Conservation (phyloP, 2,888 invertebrate species). For the Tipula unca region DNA sequence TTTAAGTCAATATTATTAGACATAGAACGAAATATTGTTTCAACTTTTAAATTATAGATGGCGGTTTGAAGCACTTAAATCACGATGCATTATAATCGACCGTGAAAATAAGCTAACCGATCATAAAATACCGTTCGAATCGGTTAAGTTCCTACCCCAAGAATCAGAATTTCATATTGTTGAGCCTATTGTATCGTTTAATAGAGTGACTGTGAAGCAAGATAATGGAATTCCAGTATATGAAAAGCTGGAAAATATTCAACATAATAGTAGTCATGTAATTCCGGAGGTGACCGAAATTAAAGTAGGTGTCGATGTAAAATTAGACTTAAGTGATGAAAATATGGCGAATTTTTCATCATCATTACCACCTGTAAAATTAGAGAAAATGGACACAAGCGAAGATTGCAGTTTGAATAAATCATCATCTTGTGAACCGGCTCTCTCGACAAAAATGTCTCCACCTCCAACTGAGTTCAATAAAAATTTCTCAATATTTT, state of each 20-base stretch:
- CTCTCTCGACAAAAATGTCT: not conserved
- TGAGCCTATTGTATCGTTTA: not conserved
- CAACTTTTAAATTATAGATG: constrained; percentile 26
- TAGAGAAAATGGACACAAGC: not conserved
- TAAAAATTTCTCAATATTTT: not conserved
- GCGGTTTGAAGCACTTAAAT: constrained; percentile 40
- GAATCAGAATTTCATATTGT: not conserved
- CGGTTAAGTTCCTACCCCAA: not conserved
- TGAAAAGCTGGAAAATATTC: not conserved
- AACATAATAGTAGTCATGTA: not conserved
- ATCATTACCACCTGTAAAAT: not conserved
- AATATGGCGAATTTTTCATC: not conserved
- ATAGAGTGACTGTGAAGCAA: not conserved
- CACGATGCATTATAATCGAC: constrained; percentile 36
- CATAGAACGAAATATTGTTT: not conserved
- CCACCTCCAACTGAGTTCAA: not conserved
- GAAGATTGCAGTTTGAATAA: not conserved
- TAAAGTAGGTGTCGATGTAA: not conserved
- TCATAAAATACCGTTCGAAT: not conserved
- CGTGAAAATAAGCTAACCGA: constrained; percentile 37
- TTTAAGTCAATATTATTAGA: not conserved
- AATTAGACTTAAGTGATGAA: not conserved
- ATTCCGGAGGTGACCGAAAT: not conserved
- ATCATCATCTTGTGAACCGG: not conserved
- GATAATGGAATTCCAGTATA: not conserved